Evolutionary conservation across 2,797 vertebrate species (phyloP).

Genomic region (Anabacerthia variegaticeps): DNA sequence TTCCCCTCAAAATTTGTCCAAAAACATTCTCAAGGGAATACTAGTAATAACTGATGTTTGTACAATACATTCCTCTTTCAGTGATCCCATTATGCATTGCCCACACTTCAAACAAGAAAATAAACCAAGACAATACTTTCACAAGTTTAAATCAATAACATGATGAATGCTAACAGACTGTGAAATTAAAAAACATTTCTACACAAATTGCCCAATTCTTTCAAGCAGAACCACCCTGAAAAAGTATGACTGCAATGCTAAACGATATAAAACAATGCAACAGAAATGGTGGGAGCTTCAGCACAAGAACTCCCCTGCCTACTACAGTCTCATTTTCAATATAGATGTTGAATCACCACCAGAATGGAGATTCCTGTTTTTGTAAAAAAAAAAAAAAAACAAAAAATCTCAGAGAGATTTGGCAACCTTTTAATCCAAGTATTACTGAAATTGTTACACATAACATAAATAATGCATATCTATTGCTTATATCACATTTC

Average conservation of each 20-base stretch:
- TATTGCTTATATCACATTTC: background rate
- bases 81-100: background rate
- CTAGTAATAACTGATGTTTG: background rate
- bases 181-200: background rate
- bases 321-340: background rate
- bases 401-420: background rate
- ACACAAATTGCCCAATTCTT: background rate
- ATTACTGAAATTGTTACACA: background rate
- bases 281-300: background rate
- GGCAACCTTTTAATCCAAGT: background rate
- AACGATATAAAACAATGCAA: background rate
- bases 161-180: background rate
- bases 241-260: background rate
- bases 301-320: background rate
- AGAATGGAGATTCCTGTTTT: background rate
- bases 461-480: background rate
- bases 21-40: background rate
- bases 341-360: background rate
- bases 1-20: background rate
- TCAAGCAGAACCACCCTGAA: slow-evolving; percentile 17
- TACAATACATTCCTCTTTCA: background rate
- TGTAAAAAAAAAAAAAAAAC: background rate
- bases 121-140: background rate
- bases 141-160: background rate
- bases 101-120: background rate